A percentile compares a stretch with the other conserved stretches of the same genome.
Conservation (phyloP, 2,888 invertebrate species). For the Latheticus oryzae region DNA sequence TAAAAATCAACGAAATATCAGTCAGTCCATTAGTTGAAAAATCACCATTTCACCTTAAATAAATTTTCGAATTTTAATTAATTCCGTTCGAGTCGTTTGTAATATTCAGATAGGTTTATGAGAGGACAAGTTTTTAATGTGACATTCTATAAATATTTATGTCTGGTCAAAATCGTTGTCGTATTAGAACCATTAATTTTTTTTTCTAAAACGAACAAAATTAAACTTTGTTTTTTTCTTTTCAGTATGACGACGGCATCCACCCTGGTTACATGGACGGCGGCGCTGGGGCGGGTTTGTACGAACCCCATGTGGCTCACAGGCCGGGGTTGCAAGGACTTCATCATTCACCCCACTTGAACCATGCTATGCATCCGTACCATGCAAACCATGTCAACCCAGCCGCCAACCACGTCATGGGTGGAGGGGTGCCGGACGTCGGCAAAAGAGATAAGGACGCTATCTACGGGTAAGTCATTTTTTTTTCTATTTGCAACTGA, state of each 20-base stretch:
- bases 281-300: constrained; percentile 73
- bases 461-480: constrained; percentile 96
- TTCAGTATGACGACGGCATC: constrained; percentile 96
- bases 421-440: constrained; percentile 84
- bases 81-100: constrained; percentile 48
- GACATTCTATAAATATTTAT: constrained; percentile 38
- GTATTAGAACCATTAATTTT: constrained; percentile 23
- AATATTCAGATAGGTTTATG: constrained; percentile 43
- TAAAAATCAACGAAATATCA: constrained; percentile 20
- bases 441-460: constrained; percentile 99
- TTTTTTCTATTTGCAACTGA: too few relatives aligned
- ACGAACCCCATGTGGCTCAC: constrained; percentile 81
- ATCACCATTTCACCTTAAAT: constrained; percentile 46
- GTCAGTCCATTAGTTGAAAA: constrained; percentile 33
- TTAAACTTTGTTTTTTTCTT: constrained; percentile 28
- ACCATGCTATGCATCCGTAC: constrained; percentile 84
- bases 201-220: not conserved
- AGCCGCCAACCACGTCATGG: constrained; percentile 85
- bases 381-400: constrained; percentile 77
- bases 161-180: constrained; percentile 33
- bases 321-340: constrained; percentile 73
- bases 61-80: constrained; percentile 45
- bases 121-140: constrained; percentile 36
- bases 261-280: constrained; percentile 91
- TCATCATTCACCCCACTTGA: constrained; percentile 85